Evolutionary conservation across 2,113 vertebrate genomes (phyloP), one percentile per base, ranked within the genome.

Genomic region (Paratilapia polleni): DNA sequence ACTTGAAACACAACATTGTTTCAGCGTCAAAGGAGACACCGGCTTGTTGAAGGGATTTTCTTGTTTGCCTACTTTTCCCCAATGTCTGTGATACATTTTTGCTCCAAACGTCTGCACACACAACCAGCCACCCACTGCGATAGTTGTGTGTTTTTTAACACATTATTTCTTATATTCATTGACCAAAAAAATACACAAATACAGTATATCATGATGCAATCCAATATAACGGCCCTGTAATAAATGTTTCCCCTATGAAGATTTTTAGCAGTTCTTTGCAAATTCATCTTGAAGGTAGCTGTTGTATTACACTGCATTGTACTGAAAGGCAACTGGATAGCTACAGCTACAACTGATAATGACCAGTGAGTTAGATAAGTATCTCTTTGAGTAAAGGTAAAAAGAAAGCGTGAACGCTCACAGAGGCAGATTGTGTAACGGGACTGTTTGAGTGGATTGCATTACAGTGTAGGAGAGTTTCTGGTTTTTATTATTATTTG

Each of bases 401-500:
- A 57, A 22, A 57, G 1, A n/a, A n/a, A 17, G 17, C 19, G 49
- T 57, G 56, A 70, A 49, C 15, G 28, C 41, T 49, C 41, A 26
- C 38, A 68, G 41, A 28, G 66, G 66, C 66, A 70, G 66, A 70
- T 49, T 28, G 10, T 70, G 64, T 49, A 28, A 70, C 41, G 49
- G 41, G 41, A 28, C 64, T 70, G 41, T 22, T 19, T 13, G 66
- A 70, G 41, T 20, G 66, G 28, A 52, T 5, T 31, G 43, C 17
- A 52, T 70, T 0, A 52, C 3, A 52, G 24, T 5, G 24, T 12
- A 2, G 1, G 0, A 24, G 28, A 49, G 66, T 52, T 70, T 70
- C 43, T 20, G 66, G 20, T 70, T 52, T n/a, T 70, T 70, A 70
- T 70, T 70, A 49, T 12, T 70, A 49, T 70, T 70, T 52, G 66